A percentile compares a stretch with the other conserved stretches of the same genome.
Conservation (phyloP, 2,113 vertebrate species). For the Stegostoma tigrinum region DNA sequence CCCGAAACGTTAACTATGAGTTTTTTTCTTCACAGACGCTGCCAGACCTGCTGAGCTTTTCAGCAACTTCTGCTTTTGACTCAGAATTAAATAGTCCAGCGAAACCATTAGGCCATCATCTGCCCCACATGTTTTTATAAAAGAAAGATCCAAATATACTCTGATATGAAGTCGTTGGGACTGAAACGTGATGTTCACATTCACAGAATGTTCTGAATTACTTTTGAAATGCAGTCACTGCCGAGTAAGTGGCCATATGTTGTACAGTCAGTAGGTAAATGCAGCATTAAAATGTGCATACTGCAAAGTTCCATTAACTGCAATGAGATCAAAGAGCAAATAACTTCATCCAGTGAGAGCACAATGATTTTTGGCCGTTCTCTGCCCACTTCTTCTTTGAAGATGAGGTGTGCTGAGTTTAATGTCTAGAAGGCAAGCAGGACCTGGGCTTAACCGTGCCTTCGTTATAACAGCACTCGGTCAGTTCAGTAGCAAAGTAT, state of each 20-base stretch:
- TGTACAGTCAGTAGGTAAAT: background rate
- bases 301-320: background rate
- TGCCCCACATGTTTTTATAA: no score
- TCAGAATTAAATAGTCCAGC: no score
- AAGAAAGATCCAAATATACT: background rate
- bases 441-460: background rate
- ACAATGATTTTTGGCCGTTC: background rate
- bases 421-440: background rate
- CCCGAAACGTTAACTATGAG: no score
- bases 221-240: background rate
- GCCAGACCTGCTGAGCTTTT: no score
- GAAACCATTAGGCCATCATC: no score
- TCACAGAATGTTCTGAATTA: background rate
- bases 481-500: background rate
- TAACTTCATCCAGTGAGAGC: background rate
- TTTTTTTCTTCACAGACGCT: no score
- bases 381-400: background rate
- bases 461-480: background rate
- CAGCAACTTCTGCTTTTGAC: no score
- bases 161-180: background rate
- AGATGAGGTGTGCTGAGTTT: background rate
- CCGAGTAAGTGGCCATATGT: no score
- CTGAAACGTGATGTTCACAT: background rate
- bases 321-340: background rate
- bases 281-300: background rate